phyloP scores from a whole-genome alignment of 2,888 invertebrate genomes.

The Cheilosia grossa region DNA sequence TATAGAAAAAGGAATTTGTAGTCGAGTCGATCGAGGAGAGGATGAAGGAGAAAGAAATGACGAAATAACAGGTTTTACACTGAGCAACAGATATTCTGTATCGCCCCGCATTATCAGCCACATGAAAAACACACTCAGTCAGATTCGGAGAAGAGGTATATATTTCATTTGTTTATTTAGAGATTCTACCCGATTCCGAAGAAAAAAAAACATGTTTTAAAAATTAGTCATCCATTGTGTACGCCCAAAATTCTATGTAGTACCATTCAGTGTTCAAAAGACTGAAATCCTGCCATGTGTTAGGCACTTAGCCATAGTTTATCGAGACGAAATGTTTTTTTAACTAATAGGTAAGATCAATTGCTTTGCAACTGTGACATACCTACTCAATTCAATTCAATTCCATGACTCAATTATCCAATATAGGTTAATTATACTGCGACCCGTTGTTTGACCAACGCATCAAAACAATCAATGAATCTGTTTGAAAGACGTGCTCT shows the following conservation, averaged over 20 bases:
- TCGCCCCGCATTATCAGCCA: slow-evolving; percentile 5
- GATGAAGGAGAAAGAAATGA: slow-evolving; percentile 22
- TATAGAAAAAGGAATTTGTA: slow-evolving; percentile 28
- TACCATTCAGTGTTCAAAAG: slow-evolving; percentile 28
- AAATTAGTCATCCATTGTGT: slow-evolving; percentile 41
- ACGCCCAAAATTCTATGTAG: neutral
- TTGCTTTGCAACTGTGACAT: slow-evolving; percentile 52
- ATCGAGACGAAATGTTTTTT: neutral
- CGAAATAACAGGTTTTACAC: slow-evolving; percentile 61
- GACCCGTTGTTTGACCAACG: slow-evolving; percentile 14
- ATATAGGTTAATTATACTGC: slow-evolving; percentile 56
- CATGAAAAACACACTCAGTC: slow-evolving; percentile 17
- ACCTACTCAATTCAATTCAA: slow-evolving; percentile 56
- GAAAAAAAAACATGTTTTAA: slow-evolving; percentile 2
- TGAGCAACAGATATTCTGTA: slow-evolving; percentile 15
- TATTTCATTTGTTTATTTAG: slow-evolving; percentile 21
- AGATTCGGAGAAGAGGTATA: slow-evolving; percentile 25
- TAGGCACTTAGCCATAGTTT: slow-evolving; percentile 28
- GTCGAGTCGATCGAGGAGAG: slow-evolving; percentile 17
- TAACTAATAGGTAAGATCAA: slow-evolving; percentile 60
- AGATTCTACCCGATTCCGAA: slow-evolving; percentile 28
- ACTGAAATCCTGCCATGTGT: slow-evolving; percentile 49
- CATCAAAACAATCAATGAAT: slow-evolving; percentile 26
- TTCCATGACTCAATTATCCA: slow-evolving; percentile 67
- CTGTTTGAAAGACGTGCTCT: slow-evolving; percentile 16